Evolutionary conservation across 2,113 vertebrate species (phyloP).

Genomic region (Pygoscelis adeliae): DNA sequence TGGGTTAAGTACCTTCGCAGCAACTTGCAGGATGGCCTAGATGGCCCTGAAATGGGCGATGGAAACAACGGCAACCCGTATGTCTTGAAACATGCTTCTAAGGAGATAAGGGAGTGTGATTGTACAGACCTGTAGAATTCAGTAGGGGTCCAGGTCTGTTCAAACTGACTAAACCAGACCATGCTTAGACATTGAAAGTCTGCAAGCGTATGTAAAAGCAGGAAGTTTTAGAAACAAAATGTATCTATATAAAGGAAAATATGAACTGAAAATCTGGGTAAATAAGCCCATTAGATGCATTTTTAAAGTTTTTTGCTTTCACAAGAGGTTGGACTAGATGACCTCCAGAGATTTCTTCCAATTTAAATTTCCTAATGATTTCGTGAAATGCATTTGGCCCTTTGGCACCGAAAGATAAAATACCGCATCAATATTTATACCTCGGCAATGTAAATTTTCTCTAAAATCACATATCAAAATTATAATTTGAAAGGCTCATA

Average conservation of each 20-base stretch:
- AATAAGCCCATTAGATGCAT: not conserved
- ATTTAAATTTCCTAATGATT: not conserved
- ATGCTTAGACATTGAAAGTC: not conserved
- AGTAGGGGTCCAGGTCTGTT: not conserved
- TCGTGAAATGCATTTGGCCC: not conserved
- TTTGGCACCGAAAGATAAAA: not conserved
- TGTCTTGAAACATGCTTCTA: not conserved
- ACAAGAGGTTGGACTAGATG: not conserved
- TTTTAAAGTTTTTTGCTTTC: not conserved
- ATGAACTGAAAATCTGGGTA: not conserved
- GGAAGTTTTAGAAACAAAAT: not conserved
- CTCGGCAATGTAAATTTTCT: not conserved
- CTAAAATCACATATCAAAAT: not conserved
- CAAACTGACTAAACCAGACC: not conserved
- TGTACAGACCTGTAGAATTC: not conserved
- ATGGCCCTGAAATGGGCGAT: not conserved
- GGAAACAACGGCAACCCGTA: not conserved
- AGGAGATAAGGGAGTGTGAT: not conserved
- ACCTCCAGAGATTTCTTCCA: not conserved
- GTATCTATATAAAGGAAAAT: not conserved
- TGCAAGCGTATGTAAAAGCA: not conserved
- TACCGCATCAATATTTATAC: not conserved
- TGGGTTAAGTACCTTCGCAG: not conserved
- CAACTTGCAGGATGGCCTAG: not conserved
- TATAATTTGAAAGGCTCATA: slow-evolving; percentile 3